Base-by-base conservation (phyloP, 2,797 vertebrate genomes). In the Alosa sapidissima region DNA sequence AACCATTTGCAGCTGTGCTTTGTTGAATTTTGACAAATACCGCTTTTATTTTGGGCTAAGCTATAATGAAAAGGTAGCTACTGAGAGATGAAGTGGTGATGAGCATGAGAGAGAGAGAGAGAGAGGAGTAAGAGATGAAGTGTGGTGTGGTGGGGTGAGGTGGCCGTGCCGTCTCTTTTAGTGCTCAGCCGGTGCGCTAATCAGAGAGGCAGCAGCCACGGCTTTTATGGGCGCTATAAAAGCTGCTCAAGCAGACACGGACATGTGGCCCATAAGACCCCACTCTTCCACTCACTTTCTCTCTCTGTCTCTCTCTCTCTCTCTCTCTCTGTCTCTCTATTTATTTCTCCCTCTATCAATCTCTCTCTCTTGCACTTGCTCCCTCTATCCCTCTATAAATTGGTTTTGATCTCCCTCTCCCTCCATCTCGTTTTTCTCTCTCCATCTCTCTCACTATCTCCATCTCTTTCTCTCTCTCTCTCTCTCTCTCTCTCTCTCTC, bases 211-310 rank as follows among this genome's bases (percentile, higher is more conserved):
- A 88, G 88, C 88, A 90, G 84, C 89, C 88, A 78, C 36, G 88
- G 78, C 84, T 91, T 92, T 91, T 92, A 92, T 92, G 91, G 91
- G 82, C 91, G 90, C 91, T 87, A 90, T 91, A 89, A 90, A 92
- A 92, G 88, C 91, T 93, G 92, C 94, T 93, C 91, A 93, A 92
- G 94, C 91, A 88, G 90, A 91, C 89, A 89, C 88, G 90, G 13
- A 75, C 68, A 72, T 72, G 90, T 91, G 89, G 90, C 87, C 83
- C 89, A 86, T 88, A 91, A 89, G 85, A 58, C 60, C 89, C 85
- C 90, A 88, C 85, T 88, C 84, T 9, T 65, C 87, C 88, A 60
- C 85, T 4, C 47, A 84, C 33, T 0, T 4, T 75, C 36, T 75
- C 36, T 6, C 68, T 45, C 5, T 19, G 36, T 75, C 13, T 72